Evolutionary conservation across 2,888 invertebrate species (phyloP), one percentile per base, ranked within the genome.

Genomic region (Thymelicus acteon): DNA sequence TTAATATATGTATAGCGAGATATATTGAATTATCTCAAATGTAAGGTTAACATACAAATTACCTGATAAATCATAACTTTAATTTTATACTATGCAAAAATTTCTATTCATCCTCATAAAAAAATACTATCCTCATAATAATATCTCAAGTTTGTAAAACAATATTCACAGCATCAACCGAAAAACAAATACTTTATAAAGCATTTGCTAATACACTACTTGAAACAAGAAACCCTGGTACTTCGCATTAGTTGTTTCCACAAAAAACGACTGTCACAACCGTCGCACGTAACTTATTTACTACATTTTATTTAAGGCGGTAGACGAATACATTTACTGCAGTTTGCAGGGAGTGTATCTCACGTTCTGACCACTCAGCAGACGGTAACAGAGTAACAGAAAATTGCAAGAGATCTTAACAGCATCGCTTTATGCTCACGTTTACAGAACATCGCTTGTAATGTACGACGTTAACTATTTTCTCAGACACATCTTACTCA

Each of bases 221-320:
- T 57, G 62, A 68, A 68, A 68, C 67, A 68, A 44, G 67, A 67
- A 52, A 52, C 67, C 49, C 24, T 40, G 10, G 67, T 61, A 52
- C 52, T 24, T 61, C 19, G 40, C 67, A 67, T 67, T 67, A 61
- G 60, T 60, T 61, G 67, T 52, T 60, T 60, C 67, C 60, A 67
- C 61, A 67, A 73, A 75, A 75, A 72, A 70, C 72, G 65, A 72
- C 70, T 72, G 52, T 71, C 71, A 65, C 72, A 67, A 74, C 67
- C 68, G 71, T 63, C 40, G 52, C 61, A 2, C 6, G 7, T 7
- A 15, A 69, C 19, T 39, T 69, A 63, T 69, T 68, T 68, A 62
- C 68, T 68, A 57, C 62, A 47, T 63, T 69, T 69, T 69, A 69
- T 69, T 69, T 69, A 58, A 47, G 37, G 48, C 63, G 62, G 63